These are phyloP conservation scores for Formicarius rufipectus DNA, from an alignment of 2,113 vertebrate genomes.

Conservation along the genomic window DNA sequence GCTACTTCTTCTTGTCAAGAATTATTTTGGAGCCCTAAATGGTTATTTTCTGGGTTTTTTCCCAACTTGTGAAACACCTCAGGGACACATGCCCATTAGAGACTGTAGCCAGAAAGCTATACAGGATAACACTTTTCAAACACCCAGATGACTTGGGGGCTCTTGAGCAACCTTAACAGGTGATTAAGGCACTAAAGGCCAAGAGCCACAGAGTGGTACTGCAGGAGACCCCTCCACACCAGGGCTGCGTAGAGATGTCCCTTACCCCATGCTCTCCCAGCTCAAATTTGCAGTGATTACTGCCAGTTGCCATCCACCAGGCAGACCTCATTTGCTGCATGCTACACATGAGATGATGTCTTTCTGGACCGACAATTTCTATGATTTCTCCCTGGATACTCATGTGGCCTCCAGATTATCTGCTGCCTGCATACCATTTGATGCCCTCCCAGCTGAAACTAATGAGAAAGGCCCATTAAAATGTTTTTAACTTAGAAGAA, in stretches of 20 bases:
- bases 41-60: background rate
- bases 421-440: background rate
- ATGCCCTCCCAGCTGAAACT: background rate
- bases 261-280: background rate
- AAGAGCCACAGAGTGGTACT: background rate
- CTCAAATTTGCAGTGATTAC: background rate
- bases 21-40: background rate
- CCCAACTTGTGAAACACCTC: background rate
- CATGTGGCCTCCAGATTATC: background rate
- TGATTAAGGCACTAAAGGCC: background rate
- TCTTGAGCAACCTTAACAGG: background rate
- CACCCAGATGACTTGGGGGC: background rate
- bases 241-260: background rate
- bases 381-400: background rate
- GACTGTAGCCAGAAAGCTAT: background rate
- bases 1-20: background rate
- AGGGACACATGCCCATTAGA: background rate
- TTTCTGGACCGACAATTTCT: background rate
- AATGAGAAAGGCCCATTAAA: background rate
- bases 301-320: background rate
- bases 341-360: accelerated
- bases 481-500: background rate
- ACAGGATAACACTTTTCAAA: background rate
- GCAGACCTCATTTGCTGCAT: background rate
- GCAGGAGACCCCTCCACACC: background rate